These are phyloP conservation scores for Liolophura sinensis DNA, from an alignment of 1,140 invertebrate genomes.

Conservation along the genomic window DNA sequence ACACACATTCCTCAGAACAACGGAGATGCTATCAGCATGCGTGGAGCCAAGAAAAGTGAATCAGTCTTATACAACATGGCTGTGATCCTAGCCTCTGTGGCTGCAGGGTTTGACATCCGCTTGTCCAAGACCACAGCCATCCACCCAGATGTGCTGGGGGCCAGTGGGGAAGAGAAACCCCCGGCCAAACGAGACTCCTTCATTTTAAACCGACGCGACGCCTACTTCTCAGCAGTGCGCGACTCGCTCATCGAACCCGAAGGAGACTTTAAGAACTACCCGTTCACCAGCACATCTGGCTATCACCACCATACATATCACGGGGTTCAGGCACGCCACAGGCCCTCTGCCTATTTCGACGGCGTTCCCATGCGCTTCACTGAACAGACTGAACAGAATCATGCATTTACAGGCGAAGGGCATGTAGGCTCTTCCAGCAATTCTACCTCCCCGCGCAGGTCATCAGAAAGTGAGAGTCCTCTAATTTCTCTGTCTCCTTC, in stretches of 20 bases:
- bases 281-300: slow-evolving; percentile 66
- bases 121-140: slow-evolving; percentile 77
- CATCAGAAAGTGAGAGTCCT: not conserved
- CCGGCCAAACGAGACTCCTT: slow-evolving; percentile 39
- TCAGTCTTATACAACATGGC: slow-evolving; percentile 87
- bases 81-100: slow-evolving; percentile 83
- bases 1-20: too few relatives aligned
- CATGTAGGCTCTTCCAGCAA: not conserved
- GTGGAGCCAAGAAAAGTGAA: slow-evolving; percentile 68
- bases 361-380: slow-evolving; percentile 23
- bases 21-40: not conserved
- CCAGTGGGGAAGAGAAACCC: slow-evolving; percentile 18
- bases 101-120: slow-evolving; percentile 87
- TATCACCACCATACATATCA: slow-evolving; percentile 90
- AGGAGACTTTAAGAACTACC: slow-evolving; percentile 52
- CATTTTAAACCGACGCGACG: slow-evolving; percentile 52
- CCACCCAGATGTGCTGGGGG: slow-evolving; percentile 69
- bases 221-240: slow-evolving; percentile 56
- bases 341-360: slow-evolving; percentile 67
- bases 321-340: slow-evolving; percentile 72
- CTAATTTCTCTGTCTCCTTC: slow-evolving; percentile 16
- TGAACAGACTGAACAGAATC: slow-evolving; percentile 4
- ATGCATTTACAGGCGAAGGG: not conserved
- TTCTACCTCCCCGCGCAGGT: not conserved
- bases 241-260: slow-evolving; percentile 55